phyloP scores from a whole-genome alignment of 2,888 invertebrate species.

The Polyommatus icarus region DNA sequence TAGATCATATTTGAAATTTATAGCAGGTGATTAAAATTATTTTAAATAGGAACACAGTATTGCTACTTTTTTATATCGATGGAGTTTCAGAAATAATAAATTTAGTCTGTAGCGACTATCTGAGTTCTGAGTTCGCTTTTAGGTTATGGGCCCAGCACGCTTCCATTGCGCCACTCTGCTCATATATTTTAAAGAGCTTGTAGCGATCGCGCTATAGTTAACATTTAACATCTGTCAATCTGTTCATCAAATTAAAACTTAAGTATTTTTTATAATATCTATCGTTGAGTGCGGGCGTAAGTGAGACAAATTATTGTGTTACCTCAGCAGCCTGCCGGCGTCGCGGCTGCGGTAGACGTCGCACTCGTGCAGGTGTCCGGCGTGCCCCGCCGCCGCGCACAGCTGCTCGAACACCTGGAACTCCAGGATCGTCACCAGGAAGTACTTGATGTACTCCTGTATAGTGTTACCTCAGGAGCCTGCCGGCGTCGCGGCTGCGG shows the following conservation, averaged over 20 bases:
- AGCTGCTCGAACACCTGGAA: conserved; percentile 92
- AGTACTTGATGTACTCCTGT: conserved; percentile 85
- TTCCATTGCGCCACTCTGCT: conserved; percentile 92
- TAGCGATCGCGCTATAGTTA: no score
- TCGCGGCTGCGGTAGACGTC: conserved; percentile 90
- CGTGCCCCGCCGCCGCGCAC: conserved; percentile 86
- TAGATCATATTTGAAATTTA: neutral
- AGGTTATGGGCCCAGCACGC: conserved; percentile 92
- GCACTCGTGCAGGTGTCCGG: conserved; percentile 88
- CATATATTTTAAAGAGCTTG: neutral
- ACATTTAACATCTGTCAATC: no score
- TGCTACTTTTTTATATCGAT: no score
- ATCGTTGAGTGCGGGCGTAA: no score
- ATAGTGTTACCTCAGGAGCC: conserved; percentile 82
- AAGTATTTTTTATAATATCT: no score
- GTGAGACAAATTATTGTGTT: conserved; percentile 32
- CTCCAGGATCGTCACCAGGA: conserved; percentile 89
- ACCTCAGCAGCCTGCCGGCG: conserved; percentile 89
- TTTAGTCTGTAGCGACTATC: no score
- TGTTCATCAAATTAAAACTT: no score
- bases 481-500: conserved; percentile 88
- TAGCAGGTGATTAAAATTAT: no score
- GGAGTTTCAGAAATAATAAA: no score
- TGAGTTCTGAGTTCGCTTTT: no score
- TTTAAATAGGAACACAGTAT: no score